Evolutionary conservation across 2,888 invertebrate species (phyloP).

Genomic region (Drosophila mimetica): DNA sequence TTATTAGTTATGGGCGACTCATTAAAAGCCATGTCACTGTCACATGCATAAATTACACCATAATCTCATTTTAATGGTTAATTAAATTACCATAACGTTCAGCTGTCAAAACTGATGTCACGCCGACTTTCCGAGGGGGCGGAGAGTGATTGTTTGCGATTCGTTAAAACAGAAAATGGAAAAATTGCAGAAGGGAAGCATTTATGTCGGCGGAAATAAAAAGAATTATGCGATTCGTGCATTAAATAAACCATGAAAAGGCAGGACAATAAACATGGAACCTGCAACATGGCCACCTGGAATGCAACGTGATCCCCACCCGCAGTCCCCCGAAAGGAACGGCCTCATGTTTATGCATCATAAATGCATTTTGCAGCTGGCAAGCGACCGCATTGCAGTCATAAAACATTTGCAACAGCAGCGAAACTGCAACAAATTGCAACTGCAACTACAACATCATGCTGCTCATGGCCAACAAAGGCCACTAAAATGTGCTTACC

Average conservation of each 20-base stretch:
- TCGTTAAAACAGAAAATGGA: constrained; percentile 33
- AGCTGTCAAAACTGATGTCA: constrained; percentile 46
- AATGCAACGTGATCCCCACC: constrained; percentile 23
- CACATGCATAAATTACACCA: constrained; percentile 63
- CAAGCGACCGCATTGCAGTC: constrained; percentile 58
- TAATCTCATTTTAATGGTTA: constrained; percentile 70
- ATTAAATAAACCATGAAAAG: constrained; percentile 42
- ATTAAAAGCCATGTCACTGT: constrained; percentile 49
- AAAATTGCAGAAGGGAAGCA: constrained; percentile 43
- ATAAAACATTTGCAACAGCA: constrained; percentile 70
- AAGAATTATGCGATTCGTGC: constrained; percentile 40
- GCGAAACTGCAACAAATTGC: constrained; percentile 75
- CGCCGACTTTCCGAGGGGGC: neutral
- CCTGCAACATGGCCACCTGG: constrained; percentile 21
- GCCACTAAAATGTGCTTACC: constrained; percentile 59
- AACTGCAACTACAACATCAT: constrained; percentile 37
- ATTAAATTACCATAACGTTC: constrained; percentile 64
- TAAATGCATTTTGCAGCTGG: constrained; percentile 64
- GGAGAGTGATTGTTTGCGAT: constrained; percentile 14
- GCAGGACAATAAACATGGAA: constrained; percentile 62
- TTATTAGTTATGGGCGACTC: constrained; percentile 48
- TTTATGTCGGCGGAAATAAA: constrained; percentile 59
- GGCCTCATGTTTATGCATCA: constrained; percentile 70
- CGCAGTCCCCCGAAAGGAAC: neutral
- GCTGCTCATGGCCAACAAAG: constrained; percentile 39